Base-by-base conservation (phyloP, 2,888 invertebrate species). In the Drosophila algonquin region DNA sequence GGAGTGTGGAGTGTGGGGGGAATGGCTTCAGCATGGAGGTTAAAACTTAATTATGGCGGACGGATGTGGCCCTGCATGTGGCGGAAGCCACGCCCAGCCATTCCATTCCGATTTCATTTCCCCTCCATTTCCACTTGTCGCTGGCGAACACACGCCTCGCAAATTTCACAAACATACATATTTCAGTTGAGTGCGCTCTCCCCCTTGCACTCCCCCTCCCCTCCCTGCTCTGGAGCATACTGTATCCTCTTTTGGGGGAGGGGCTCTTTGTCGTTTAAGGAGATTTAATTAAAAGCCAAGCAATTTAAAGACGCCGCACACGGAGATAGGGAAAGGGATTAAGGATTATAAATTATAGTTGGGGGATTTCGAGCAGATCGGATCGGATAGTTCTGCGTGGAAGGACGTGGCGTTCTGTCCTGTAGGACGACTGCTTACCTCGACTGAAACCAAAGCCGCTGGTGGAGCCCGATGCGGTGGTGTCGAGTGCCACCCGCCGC, bases 401-500 rank as follows among this genome's bases (percentile, higher is more conserved):
- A 12, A 35, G 35, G 35, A 35, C 10, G 10, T 10, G 1, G 32
- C 10, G 9, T 8, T 9, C 18, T 18, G 30, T 30, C 21, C 3
- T 4, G 45, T 6, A 24, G 30, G 9, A 46, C 16, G n/a, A 12
- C 16, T 48, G 47, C 89, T 90, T 90, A 92, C 92, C 92, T 88
- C 91, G 90, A 82, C 90, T 92, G 57, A 91, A 92, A 84, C 91
- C 85, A 65, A 84, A 84, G 61, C 89, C 89, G 48, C 76, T 90
- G 47, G 92, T 91, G 68, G 91, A 90, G 65, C 89, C 91, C 63
- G 92, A 92, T 54, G 77, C 90, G 54, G 91, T 92, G 46, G 91
- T 91, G 67, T 92, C 92, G 67, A 91, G 90, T 7, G 87, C 80
- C 18, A 79, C 83, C 0, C 89, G 83, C 45, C 91, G 83, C n/a